A percentile compares a stretch with the other conserved stretches of the same genome.
phyloP scores from a whole-genome alignment of 2,797 vertebrate species.

The Molossus alvarezi region DNA sequence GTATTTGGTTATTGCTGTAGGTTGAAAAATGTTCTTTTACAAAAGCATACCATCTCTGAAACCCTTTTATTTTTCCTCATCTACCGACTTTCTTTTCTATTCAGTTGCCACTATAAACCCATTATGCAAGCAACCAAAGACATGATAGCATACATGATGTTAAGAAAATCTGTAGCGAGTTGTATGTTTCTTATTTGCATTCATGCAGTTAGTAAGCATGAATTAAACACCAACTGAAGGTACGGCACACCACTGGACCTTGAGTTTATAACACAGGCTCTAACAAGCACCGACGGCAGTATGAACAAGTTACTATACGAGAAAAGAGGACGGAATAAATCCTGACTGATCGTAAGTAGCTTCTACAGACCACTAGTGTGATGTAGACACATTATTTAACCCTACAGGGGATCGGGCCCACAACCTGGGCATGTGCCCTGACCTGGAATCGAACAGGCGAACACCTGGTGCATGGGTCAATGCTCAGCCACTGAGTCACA shows the following conservation, averaged over 20 bases:
- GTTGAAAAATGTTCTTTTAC: conserved; percentile 9
- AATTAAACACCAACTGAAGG: neutral
- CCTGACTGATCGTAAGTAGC: neutral
- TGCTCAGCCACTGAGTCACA: too few relatives aligned
- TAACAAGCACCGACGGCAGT: neutral
- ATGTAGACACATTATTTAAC: neutral
- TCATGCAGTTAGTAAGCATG: neutral
- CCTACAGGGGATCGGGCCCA: too few relatives aligned
- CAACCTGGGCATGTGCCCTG: too few relatives aligned
- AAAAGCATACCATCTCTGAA: conserved; percentile 37
- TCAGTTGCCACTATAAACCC: neutral
- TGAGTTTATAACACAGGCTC: neutral
- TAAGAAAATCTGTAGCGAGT: neutral
- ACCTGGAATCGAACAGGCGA: too few relatives aligned
- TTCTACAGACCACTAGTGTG: neutral
- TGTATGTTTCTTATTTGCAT: conserved; percentile 49
- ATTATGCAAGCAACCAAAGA: neutral
- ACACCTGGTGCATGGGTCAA: too few relatives aligned
- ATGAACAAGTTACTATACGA: neutral
- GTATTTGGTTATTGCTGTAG: conserved; percentile 46
- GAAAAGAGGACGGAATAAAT: neutral
- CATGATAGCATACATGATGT: neutral
- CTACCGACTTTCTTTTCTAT: neutral
- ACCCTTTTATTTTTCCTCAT: neutral
- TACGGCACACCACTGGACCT: neutral